Base-by-base conservation (phyloP, 1,140 invertebrate genomes). In the Oryzaephilus surinamensis region DNA sequence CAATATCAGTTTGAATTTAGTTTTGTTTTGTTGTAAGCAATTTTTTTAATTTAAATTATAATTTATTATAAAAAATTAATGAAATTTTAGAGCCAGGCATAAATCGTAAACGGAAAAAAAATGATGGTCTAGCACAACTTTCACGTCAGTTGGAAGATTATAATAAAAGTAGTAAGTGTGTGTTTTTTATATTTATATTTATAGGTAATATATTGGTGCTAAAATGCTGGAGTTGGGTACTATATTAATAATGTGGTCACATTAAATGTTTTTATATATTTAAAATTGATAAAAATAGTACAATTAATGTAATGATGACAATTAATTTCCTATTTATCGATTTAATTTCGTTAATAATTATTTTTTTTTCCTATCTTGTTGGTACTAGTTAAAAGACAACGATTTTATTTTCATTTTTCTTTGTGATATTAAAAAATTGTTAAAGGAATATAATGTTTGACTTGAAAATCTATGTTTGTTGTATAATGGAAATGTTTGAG, bases 71-170 rank as follows among this genome's bases (percentile, higher is more conserved):
- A 44, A 34, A 17, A 41, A 43, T 28, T 15, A 36, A 46, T 47
- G 26, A 52, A 49, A 57, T 61, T 63, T 45, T 62, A 63, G 67
- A 68, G 59, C 63, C 62, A 52, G 61, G 54, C 49, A 70, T 67
- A 62, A n/a, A n/a, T n/a, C 61, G 71, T 58, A 75, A 73, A 60
- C 65, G 69, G 61, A 66, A 72, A 65, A 75, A 72, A 61, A 66
- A 65, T 67, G 69, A 70, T 54, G 69, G 65, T 52, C 61, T 67
- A 42, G 66, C 61, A 36, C 60, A 69, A 64, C 52, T 71, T 51
- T 62, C 71, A 58, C 65, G 62, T 43, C 62, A 67, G 48, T 62
- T 73, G 51, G 62, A 65, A 54, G 62, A 61, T 43, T 66, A 66
- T 56, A 67, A 67, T 43, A 59, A 62, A 55, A 65, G 66, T 64